Conservation (phyloP, 2,113 vertebrate species). For the Rhadina sibilatrix region DNA sequence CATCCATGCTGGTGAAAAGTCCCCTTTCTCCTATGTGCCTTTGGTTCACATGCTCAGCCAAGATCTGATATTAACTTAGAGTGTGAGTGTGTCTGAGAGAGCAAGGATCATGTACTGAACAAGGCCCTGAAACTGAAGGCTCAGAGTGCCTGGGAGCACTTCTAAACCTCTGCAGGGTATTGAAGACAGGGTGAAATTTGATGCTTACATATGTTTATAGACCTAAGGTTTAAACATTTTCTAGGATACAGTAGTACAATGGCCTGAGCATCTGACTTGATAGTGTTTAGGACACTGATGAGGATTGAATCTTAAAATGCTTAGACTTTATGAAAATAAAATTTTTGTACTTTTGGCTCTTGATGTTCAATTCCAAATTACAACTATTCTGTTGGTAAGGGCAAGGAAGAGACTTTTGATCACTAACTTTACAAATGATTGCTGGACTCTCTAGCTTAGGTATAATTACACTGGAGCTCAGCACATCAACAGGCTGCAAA, state of each 20-base stretch:
- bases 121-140: not conserved
- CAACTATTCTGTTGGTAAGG: not conserved
- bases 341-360: not conserved
- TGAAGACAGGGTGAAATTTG: not conserved
- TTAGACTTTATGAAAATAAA: not conserved
- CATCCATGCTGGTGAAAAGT: constrained; percentile 43
- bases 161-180: not conserved
- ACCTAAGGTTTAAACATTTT: not conserved
- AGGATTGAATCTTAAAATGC: not conserved
- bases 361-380: not conserved
- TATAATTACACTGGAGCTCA: not conserved
- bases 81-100: not conserved
- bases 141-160: not conserved
- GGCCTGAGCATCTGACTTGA: not conserved
- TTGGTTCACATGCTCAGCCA: not conserved
- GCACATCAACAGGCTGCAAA: not conserved
- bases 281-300: not conserved
- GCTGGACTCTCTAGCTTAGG: not conserved
- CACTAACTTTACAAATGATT: not conserved
- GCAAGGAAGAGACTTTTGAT: not conserved
- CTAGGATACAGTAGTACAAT: not conserved
- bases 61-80: not conserved
- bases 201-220: not conserved
- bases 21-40: constrained; percentile 12
- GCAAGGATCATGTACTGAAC: not conserved